Evolutionary conservation across 1,140 invertebrate species (phyloP).

Genomic region (Limonius californicus): DNA sequence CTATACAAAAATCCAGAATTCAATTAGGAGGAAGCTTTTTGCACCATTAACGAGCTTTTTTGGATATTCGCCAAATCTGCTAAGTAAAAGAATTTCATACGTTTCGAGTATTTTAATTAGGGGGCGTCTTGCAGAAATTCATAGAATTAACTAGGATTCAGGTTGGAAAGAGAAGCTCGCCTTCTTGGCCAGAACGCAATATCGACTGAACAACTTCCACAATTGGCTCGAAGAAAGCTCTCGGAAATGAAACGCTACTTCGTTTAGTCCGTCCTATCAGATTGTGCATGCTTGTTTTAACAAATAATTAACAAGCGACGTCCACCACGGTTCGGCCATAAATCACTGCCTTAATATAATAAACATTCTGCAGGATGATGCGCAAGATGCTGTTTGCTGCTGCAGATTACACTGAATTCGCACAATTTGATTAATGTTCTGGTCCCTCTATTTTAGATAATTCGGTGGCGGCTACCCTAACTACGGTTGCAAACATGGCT

Average conservation of each 20-base stretch:
- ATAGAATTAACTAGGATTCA: too few species aligned
- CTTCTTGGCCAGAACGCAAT: too few species aligned
- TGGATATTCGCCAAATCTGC: slow-evolving; percentile 2
- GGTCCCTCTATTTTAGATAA: slow-evolving; percentile 7
- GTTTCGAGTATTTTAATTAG: too few species aligned
- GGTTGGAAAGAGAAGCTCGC: too few species aligned
- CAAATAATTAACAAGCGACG: slow-evolving; percentile 8
- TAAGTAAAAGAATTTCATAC: slow-evolving; percentile 3
- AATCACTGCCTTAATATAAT: slow-evolving; percentile 9
- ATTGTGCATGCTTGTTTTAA: background rate
- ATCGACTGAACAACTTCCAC: too few species aligned
- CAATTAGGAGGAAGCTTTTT: background rate
- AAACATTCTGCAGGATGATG: slow-evolving; percentile 6
- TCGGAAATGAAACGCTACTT: too few species aligned
- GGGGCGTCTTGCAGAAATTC: too few species aligned
- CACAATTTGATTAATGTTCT: slow-evolving; percentile 7
- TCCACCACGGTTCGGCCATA: background rate
- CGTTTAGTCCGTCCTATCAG: too few species aligned
- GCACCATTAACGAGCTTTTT: slow-evolving; percentile 7
- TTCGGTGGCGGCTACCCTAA: slow-evolving; percentile 2
- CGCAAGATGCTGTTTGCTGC: slow-evolving; percentile 3
- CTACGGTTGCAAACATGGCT: slow-evolving; percentile 2
- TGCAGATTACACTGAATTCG: slow-evolving; percentile 6
- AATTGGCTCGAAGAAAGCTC: too few species aligned
- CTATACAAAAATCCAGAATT: background rate